A percentile compares a stretch with the other conserved stretches of the same genome.
phyloP scores from a whole-genome alignment of 92 coral and sea anemone species.

The Phenganax marumi region DNA sequence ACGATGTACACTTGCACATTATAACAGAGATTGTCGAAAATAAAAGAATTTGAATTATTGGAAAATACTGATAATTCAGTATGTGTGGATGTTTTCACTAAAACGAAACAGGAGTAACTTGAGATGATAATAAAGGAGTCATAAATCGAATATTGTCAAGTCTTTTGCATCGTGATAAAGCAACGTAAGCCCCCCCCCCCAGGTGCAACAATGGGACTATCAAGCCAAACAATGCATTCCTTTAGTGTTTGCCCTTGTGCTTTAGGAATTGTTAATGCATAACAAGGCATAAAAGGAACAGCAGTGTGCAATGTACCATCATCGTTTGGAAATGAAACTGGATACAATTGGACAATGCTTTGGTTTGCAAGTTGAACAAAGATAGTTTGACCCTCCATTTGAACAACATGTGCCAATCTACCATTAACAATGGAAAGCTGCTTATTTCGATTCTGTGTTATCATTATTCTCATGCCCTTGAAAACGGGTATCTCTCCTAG shows the following conservation, averaged over 20 bases:
- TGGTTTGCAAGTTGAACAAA: neutral
- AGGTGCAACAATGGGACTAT: constrained; percentile 1
- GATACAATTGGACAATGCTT: neutral
- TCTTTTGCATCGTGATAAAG: neutral
- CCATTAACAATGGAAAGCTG: constrained; percentile 20
- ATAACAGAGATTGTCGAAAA: neutral
- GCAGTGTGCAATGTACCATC: neutral
- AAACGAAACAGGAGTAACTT: neutral
- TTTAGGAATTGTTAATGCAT: constrained; percentile 3
- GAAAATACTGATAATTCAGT: neutral
- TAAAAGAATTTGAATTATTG: neutral
- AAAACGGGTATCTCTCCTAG: neutral
- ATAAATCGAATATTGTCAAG: neutral
- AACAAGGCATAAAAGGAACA: neutral
- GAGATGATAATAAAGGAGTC: neutral
- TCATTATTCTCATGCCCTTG: constrained; percentile 10
- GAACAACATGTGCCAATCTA: neutral
- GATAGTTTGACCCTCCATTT: neutral
- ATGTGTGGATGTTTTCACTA: neutral
- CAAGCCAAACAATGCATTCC: neutral
- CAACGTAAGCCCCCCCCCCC: constrained; percentile 13
- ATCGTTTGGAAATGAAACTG: neutral
- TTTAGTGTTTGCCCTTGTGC: neutral
- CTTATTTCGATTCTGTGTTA: constrained; percentile 17
- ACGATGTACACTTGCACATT: neutral